Conservation (phyloP, 2,888 invertebrate genomes). For the Leuctra nigra region DNA sequence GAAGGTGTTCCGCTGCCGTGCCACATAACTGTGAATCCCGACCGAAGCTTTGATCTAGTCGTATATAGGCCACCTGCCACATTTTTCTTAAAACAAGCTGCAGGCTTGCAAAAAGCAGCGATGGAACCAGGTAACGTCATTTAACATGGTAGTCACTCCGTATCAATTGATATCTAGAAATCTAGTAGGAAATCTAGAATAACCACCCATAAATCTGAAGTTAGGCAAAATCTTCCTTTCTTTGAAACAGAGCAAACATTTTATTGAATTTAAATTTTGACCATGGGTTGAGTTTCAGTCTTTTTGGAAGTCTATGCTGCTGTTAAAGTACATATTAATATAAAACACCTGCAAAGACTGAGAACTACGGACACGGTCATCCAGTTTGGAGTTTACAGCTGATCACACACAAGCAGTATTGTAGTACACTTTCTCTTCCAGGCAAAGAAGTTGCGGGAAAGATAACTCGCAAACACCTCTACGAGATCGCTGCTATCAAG, state of each 20-base stretch:
- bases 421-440: slow-evolving; percentile 38
- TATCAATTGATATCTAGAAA: too few relatives aligned
- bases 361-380: too few relatives aligned
- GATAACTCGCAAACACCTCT: slow-evolving; percentile 89
- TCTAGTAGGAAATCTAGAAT: too few relatives aligned
- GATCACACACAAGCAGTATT: background rate
- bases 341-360: background rate
- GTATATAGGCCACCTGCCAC: slow-evolving; percentile 84
- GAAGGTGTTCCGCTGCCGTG: slow-evolving; percentile 86
- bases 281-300: too few relatives aligned
- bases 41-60: slow-evolving; percentile 72
- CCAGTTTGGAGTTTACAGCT: background rate
- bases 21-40: slow-evolving; percentile 73
- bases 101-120: slow-evolving; percentile 79
- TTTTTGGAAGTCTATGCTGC: too few relatives aligned
- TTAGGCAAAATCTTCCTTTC: too few relatives aligned
- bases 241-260: too few relatives aligned
- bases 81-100: slow-evolving; percentile 89
- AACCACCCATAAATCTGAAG: too few relatives aligned
- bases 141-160: too few relatives aligned
- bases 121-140: slow-evolving; percentile 56
- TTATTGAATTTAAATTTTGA: too few relatives aligned
- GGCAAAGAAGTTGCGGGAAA: slow-evolving; percentile 78
- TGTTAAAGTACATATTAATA: slow-evolving; percentile 9
- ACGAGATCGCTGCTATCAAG: slow-evolving; percentile 97